phyloP scores from a whole-genome alignment of 2,797 vertebrate genomes.

The Cynodonichthys magdalenae region DNA sequence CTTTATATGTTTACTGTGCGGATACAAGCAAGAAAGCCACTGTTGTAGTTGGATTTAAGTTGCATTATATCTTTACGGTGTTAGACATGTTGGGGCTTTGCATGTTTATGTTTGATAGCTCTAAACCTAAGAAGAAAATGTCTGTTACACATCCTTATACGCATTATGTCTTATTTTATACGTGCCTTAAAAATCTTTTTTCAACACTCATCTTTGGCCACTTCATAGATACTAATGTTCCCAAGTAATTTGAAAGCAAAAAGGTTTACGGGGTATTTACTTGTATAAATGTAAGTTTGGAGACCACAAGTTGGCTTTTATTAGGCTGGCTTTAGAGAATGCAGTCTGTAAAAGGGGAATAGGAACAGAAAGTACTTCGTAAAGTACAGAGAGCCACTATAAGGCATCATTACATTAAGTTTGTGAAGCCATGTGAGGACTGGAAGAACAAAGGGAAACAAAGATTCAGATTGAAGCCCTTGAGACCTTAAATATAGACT shows the following conservation, averaged over 20 bases:
- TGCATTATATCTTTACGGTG: background rate
- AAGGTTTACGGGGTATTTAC: background rate
- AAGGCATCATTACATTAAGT: slow-evolving; percentile 38
- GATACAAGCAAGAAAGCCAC: background rate
- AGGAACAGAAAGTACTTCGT: slow-evolving; percentile 28
- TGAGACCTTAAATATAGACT: slow-evolving; percentile 45
- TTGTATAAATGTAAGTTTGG: too few relatives aligned
- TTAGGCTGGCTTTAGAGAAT: slow-evolving; percentile 15
- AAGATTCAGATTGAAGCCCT: slow-evolving; percentile 27
- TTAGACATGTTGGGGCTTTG: background rate
- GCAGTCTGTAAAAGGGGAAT: slow-evolving; percentile 23
- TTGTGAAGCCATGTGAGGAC: slow-evolving; percentile 37
- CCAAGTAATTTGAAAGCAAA: background rate
- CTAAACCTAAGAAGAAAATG: background rate
- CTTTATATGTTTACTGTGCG: slow-evolving; percentile 7
- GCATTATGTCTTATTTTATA: background rate
- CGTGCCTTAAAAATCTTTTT: too few relatives aligned
- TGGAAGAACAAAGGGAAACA: slow-evolving; percentile 28
- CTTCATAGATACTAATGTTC: background rate
- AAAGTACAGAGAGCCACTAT: slow-evolving; percentile 46
- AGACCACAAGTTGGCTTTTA: background rate
- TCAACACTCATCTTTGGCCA: background rate
- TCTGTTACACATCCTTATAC: background rate
- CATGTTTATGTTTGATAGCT: background rate
- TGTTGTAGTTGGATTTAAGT: background rate